Evolutionary conservation across 1,140 invertebrate genomes (phyloP), one percentile per base, ranked within the genome.

Genomic region (Galleria mellonella): DNA sequence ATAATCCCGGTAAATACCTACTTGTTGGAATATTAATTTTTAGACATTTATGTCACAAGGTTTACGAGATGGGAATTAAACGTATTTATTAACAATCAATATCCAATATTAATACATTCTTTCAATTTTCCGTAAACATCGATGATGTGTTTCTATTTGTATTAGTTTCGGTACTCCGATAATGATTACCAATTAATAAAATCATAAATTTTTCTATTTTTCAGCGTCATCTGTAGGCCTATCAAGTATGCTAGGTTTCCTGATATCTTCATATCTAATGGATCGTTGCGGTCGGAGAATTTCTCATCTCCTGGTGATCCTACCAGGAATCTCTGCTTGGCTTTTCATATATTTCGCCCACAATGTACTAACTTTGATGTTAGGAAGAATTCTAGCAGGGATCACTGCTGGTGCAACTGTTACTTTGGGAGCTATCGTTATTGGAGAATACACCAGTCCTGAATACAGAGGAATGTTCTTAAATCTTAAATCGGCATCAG

Each of bases 381-480:
- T 63, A 2, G 76, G 72, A 12, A 61, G 79, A 42, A 17, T 67
- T 7, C 43, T 79, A 0, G 53, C 67, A 5, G 79, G 79, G 0
- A 47, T 74, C 4, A 54, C 68, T 1, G 58, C 56, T 3, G 70
- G 66, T 9, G 71, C 64, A 2, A 69, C 70, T 0, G 66, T 76
- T 0, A 59, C 59, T n/a, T 43, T 82, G 12, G 76, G 71, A 38
- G 74, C 76, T 5, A 61, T 83, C 0, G 59, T 75, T 0, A 73
- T 83, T 0, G 76, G 76, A 28, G 79, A 83, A 53, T 81, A 72
- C 17, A 68, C 69, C 0, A 71, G 62, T 9, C 79, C 79, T 4
- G 56, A 62, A 10, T 59, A 67, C 10, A 51, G 76, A 41, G 77
- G 75, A 37, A 68, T 74, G 55, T 81, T 81, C 44, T 47, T 83